Evolutionary conservation across 2,888 invertebrate genomes (phyloP).

Genomic region (Papilio protenor): DNA sequence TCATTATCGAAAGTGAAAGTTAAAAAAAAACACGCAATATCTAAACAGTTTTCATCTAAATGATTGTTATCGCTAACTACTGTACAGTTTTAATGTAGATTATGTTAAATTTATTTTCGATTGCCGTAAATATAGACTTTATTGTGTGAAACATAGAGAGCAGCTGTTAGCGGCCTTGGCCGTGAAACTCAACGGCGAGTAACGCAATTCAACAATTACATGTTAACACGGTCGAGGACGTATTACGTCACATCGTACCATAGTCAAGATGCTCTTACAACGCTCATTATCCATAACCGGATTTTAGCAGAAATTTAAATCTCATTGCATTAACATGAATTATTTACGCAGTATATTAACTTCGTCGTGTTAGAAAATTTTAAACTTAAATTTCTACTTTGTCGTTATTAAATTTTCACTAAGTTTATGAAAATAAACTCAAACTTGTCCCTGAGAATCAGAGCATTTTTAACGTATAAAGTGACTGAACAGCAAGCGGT

Average conservation of each 20-base stretch:
- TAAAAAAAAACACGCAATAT: background rate
- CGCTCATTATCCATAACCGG: constrained; percentile 1
- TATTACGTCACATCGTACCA: constrained; percentile 56
- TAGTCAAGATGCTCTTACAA: constrained; percentile 26
- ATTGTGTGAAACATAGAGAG: constrained; percentile 50
- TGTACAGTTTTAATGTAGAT: background rate
- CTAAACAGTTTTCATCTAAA: background rate
- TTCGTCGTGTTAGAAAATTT: background rate
- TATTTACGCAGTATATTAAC: background rate
- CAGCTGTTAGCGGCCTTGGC: constrained; percentile 77
- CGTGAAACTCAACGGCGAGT: constrained; percentile 72
- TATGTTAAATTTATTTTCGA: background rate
- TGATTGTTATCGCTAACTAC: background rate
- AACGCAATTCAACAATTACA: constrained; percentile 77
- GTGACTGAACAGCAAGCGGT: too few relatives aligned
- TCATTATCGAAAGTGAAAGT: background rate
- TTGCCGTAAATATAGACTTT: constrained; percentile 49
- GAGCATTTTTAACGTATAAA: too few relatives aligned
- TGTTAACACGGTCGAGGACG: constrained; percentile 71
- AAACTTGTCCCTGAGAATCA: too few relatives aligned
- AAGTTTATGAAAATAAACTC: too few relatives aligned
- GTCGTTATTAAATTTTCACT: too few relatives aligned
- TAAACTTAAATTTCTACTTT: background rate
- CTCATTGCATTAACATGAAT: background rate
- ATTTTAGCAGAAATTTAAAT: constrained; percentile 7